A percentile compares a stretch with the other conserved stretches of the same genome.
Evolutionary conservation across 37 sponge, comb jelly and placozoan species (phyloP).

Genomic region (Beroe forskalii): DNA sequence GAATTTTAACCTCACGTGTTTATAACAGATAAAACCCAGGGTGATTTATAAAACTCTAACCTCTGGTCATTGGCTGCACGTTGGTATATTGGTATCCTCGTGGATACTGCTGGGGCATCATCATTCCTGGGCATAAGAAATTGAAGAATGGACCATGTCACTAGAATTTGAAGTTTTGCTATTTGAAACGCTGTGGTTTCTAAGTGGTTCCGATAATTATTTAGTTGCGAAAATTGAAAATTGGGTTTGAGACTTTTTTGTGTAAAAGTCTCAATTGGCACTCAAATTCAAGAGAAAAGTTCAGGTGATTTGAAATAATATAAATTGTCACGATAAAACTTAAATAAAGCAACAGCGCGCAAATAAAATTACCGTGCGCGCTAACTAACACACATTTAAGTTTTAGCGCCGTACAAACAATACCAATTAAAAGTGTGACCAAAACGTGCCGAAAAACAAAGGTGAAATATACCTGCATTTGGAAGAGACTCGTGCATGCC

Average conservation of each 20-base stretch:
- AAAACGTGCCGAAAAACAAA: background rate
- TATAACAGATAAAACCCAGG: background rate
- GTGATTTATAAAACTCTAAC: background rate
- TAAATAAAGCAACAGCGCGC: no score
- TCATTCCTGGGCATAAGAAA: background rate
- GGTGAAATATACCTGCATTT: background rate
- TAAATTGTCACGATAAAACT: no score
- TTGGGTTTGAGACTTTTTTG: background rate
- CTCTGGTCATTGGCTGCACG: background rate
- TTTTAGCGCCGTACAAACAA: background rate
- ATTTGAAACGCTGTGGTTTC: no score
- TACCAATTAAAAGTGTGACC: background rate
- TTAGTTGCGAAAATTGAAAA: no score
- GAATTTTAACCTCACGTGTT: no score
- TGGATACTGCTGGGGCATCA: slow-evolving; percentile 49
- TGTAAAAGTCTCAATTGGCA: background rate
- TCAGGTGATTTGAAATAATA: no score
- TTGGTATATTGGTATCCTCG: slow-evolving; percentile 15
- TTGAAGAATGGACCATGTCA: background rate
- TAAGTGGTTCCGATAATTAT: no score
- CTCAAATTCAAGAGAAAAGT: background rate
- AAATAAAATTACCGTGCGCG: no score
- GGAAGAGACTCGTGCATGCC: background rate
- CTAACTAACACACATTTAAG: no score
- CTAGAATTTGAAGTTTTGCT: no score